phyloP scores from a whole-genome alignment of 1,140 invertebrate genomes.

The Bombyx mandarina region DNA sequence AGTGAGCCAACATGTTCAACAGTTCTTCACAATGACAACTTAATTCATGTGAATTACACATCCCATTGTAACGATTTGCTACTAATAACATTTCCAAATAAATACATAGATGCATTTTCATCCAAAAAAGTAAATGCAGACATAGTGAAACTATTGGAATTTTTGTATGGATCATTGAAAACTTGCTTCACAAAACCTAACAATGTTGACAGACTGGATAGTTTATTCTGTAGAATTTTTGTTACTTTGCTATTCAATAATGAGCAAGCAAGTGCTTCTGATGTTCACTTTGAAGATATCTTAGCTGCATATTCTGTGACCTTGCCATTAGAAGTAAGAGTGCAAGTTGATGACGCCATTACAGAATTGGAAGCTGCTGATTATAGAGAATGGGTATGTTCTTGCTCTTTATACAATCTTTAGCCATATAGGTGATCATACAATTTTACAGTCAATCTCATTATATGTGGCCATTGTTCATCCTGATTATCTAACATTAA shows the following conservation, averaged over 20 bases:
- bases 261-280: slow-evolving; percentile 15
- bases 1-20: slow-evolving; percentile 72
- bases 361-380: slow-evolving; percentile 87
- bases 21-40: slow-evolving; percentile 65
- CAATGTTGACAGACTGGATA: slow-evolving; percentile 55
- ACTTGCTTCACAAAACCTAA: slow-evolving; percentile 55
- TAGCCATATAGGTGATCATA: too few relatives aligned
- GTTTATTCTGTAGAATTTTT: slow-evolving; percentile 49
- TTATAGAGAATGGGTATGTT: slow-evolving; percentile 82
- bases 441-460: too few relatives aligned
- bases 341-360: slow-evolving; percentile 84
- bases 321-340: slow-evolving; percentile 81
- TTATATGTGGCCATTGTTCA: too few relatives aligned
- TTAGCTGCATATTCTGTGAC: slow-evolving; percentile 72
- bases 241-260: slow-evolving; percentile 26
- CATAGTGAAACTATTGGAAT: slow-evolving; percentile 60
- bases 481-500: too few relatives aligned
- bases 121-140: slow-evolving; percentile 53
- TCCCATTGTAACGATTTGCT: slow-evolving; percentile 72
- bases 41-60: slow-evolving; percentile 74
- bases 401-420: not conserved
- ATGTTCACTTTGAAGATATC: slow-evolving; percentile 39
- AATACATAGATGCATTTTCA: slow-evolving; percentile 48
- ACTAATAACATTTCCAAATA: slow-evolving; percentile 61
- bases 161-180: slow-evolving; percentile 55